Base-by-base conservation (phyloP, 2,797 vertebrate genomes). In the Ceryle rudis region DNA sequence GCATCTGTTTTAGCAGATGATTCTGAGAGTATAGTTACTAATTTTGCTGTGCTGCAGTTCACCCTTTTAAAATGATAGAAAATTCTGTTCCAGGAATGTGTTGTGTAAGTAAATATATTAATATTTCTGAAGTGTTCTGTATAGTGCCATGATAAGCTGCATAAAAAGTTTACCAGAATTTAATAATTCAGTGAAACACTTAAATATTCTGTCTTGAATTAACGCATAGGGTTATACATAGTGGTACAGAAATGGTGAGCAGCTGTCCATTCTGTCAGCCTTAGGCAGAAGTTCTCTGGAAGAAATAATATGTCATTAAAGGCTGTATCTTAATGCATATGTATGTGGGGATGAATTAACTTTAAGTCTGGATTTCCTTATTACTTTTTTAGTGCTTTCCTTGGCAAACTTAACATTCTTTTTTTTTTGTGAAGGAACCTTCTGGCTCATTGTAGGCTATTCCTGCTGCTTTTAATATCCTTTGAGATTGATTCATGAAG, bases 401-500 rank as follows among this genome's bases (percentile, higher is more conserved):
- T 96, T 97, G 95, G 96, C 95, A 95, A 94, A 96, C 62, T 51
- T 86, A 26, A 52, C 64, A 1, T 95, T 94, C 81, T n/a, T 42
- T 71, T 64, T 51, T 94, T 90, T 95, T 81, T 94, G 89, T 95
- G 78, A 92, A 86, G 92, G 95, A 95, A 93, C 92, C 88, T 93
- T 93, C 87, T 87, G 91, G 95, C 88, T 96, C 81, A 83, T 94
- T 95, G 94, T 94, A 87, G 75, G 65, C 90, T 86, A 91, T 92
- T 94, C 90, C 93, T 93, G 89, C 97, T 96, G 94, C 84, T 94
- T 93, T 96, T 95, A 92, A 90, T 95, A 94, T 96, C 90, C 90
- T 96, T 96, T 87, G 93, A 97, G 95, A 96, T 97, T 96, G 96
- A 94, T 95, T 97, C 96, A 94, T 89, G 94, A 92, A 90, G 93